phyloP scores from a whole-genome alignment of 2,797 vertebrate genomes.

The Hyperoplus immaculatus region DNA sequence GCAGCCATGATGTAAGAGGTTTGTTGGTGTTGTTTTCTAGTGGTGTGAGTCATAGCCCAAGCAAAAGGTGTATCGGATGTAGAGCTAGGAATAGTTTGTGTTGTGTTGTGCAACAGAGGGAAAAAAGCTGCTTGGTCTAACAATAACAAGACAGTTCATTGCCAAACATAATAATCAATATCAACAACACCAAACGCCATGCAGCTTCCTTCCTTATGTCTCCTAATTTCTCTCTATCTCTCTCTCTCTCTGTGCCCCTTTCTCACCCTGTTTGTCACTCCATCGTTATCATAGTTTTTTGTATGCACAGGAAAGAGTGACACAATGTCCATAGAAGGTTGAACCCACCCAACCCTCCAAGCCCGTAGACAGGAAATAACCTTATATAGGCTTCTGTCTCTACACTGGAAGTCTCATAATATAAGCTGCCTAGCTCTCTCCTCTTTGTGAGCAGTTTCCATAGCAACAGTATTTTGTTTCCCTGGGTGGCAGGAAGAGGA shows the following conservation, averaged over 20 bases:
- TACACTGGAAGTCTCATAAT: slow-evolving; percentile 77
- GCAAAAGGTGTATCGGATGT: slow-evolving; percentile 38
- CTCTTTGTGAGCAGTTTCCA: slow-evolving; percentile 84
- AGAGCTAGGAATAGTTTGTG: slow-evolving; percentile 55
- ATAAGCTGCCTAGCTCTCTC: slow-evolving; percentile 68
- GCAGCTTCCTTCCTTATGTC: slow-evolving; percentile 20
- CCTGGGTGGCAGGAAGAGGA: slow-evolving; percentile 76
- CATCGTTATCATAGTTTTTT: slow-evolving; percentile 58
- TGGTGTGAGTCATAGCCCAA: slow-evolving; percentile 62
- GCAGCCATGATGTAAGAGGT: slow-evolving; percentile 61
- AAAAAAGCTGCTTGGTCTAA: slow-evolving; percentile 41
- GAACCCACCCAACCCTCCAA: slow-evolving; percentile 47
- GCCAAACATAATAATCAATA: slow-evolving; percentile 54
- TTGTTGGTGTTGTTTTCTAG: slow-evolving; percentile 46
- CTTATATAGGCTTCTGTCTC: slow-evolving; percentile 84
- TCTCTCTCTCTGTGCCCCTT: not conserved
- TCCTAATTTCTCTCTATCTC: slow-evolving; percentile 6
- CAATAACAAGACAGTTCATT: slow-evolving; percentile 47
- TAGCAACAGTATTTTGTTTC: slow-evolving; percentile 87
- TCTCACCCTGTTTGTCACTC: slow-evolving; percentile 58
- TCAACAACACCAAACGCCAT: slow-evolving; percentile 28
- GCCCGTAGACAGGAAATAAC: slow-evolving; percentile 83
- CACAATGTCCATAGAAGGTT: slow-evolving; percentile 68
- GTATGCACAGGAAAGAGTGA: slow-evolving; percentile 44
- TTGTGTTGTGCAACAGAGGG: slow-evolving; percentile 56